Evolutionary conservation across 2,113 vertebrate species (phyloP), one percentile per base, ranked within the genome.

Genomic region (Corydoras sp.): DNA sequence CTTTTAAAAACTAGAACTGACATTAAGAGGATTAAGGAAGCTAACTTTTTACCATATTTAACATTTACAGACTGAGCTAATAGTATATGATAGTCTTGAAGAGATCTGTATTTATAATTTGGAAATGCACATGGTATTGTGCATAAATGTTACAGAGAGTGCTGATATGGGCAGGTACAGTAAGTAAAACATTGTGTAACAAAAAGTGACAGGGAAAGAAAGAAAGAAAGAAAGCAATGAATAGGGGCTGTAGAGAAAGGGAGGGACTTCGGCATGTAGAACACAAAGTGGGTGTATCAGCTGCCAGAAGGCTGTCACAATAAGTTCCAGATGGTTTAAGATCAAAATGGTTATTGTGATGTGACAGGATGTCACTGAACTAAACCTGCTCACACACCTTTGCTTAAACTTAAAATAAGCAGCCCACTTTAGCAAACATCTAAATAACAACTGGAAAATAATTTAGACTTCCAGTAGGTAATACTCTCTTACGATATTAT

Each of bases 281-380:
- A 74, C 65, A 74, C 65, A 48, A 62, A 74, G 58, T 68, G 58
- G 72, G 65, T 55, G 65, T 68, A 49, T 74, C 58, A 74, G 58
- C 72, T 74, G 72, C 68, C 72, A 68, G 18, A 56, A 65, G 62
- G 13, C 12, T 62, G 72, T 68, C 72, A 68, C 50, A 49, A 43
- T 43, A 58, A 48, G 50, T 18, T 74, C 72, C 72, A 74, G 72
- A 74, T 56, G 72, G 58, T 56, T 62, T 62, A 74, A 68, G 50
- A 62, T 62, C 48, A 66, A 4, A 7, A 11, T 15, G n/a, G 2
- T 14, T 24, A 50, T 18, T 29, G n/a, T 62, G 32, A 74, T 35
- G 58, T 68, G 65, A 61, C 14, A 7, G 18, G 4, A 53, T 54
- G 4, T 54, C 56, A 43, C 30, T 68, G 72, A 24, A 24, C 65